Evolutionary conservation across 92 coral and sea anemone genomes (phyloP).

Genomic region (Porites evermanni): DNA sequence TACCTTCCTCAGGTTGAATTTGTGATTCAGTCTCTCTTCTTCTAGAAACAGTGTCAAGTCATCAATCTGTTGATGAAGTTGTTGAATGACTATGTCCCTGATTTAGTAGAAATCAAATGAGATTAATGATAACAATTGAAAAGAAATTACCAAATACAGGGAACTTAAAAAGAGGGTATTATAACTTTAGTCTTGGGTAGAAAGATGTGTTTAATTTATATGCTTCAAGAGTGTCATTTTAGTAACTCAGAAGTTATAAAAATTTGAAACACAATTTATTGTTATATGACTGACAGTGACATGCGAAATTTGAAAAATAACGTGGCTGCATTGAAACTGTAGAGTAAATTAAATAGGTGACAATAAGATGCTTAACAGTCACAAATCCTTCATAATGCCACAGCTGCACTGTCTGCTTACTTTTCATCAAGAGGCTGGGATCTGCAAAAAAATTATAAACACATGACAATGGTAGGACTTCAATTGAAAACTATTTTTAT

Average conservation of each 20-base stretch:
- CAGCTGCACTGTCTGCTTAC: slow-evolving; percentile 37
- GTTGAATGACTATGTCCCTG: slow-evolving; percentile 82
- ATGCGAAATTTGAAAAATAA: too few relatives aligned
- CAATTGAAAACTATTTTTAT: too few relatives aligned
- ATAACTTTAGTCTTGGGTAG: not conserved
- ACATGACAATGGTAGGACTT: not conserved
- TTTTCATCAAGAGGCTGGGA: slow-evolving; percentile 76
- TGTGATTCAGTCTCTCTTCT: slow-evolving; percentile 88
- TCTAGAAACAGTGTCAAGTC: slow-evolving; percentile 77
- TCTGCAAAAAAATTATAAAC: slow-evolving; percentile 26
- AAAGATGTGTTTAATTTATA: too few relatives aligned
- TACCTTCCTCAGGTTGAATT: slow-evolving; percentile 75
- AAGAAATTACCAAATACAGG: not conserved
- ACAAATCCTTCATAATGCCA: not conserved
- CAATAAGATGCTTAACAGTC: too few relatives aligned
- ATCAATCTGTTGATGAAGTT: slow-evolving; percentile 76
- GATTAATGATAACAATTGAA: not conserved
- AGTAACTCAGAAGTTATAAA: too few relatives aligned
- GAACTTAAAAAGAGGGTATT: not conserved
- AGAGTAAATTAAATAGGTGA: too few relatives aligned
- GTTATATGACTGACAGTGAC: too few relatives aligned
- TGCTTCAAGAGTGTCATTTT: too few relatives aligned
- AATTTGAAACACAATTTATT: too few relatives aligned
- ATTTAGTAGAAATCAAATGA: not conserved
- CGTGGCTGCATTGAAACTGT: too few relatives aligned